These are phyloP conservation scores for Omphaloscelis lunosa DNA, from an alignment of 2,888 invertebrate genomes.

Conservation along the genomic window DNA sequence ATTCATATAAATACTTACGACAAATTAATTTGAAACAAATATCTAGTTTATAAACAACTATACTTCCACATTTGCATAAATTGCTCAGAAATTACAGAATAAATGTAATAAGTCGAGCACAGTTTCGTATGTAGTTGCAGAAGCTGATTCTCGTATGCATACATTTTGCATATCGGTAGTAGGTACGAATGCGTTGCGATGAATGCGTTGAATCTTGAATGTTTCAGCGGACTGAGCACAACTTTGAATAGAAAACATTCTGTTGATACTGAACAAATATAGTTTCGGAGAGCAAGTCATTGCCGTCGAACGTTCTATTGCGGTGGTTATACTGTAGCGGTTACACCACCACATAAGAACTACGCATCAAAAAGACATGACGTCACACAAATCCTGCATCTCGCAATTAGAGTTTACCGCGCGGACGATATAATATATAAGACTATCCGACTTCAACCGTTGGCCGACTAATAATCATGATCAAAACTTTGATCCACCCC, in stretches of 20 bases:
- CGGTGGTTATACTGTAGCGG: no score
- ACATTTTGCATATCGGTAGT: slow-evolving; percentile 39
- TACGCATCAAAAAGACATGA: no score
- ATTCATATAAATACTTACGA: neutral
- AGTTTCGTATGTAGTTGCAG: neutral
- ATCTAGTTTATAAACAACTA: neutral
- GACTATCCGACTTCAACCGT: no score
- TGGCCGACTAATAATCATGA: no score
- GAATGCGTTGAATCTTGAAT: slow-evolving; percentile 20
- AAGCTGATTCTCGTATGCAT: slow-evolving; percentile 33
- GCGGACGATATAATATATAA: no score
- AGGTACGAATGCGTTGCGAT: neutral
- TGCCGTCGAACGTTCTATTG: neutral
- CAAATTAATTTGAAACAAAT: neutral
- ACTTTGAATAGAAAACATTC: slow-evolving; percentile 16
- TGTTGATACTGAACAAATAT: neutral
- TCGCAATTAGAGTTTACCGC: no score
- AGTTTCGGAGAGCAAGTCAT: no score
- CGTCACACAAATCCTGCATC: no score
- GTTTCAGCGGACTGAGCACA: slow-evolving; percentile 15
- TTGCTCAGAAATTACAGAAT: slow-evolving; percentile 22
- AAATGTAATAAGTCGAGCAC: slow-evolving; percentile 32
- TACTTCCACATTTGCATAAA: neutral
- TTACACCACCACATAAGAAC: no score
- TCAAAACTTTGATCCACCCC: no score